Percentiles rank a stretch among this genome's conserved stretches.
Conservation (phyloP, 2,113 vertebrate species). For the Notarius quadriscutis region DNA sequence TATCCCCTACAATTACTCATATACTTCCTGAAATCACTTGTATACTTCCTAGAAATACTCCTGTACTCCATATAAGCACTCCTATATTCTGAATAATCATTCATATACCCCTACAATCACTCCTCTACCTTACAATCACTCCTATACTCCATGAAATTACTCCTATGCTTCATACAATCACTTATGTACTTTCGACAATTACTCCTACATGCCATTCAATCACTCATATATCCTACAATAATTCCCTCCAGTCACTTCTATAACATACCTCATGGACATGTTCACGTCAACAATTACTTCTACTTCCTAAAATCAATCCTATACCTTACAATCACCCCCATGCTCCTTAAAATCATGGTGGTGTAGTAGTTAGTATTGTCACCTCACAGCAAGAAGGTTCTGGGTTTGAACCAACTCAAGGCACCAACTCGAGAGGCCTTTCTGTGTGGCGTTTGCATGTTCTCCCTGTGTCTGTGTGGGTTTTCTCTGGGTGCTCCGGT, state of each 20-base stretch:
- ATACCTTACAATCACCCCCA: not conserved
- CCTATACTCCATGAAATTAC: not conserved
- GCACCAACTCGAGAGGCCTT: too few species aligned
- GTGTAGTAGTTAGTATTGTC: too few species aligned
- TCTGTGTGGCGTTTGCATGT: too few species aligned
- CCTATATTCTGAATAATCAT: not conserved
- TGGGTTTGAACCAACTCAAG: too few species aligned
- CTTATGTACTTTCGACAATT: not conserved
- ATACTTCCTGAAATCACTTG: not conserved
- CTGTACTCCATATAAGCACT: not conserved
- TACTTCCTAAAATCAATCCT: not conserved
- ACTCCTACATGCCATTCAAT: not conserved
- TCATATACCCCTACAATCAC: not conserved
- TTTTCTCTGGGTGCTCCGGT: too few species aligned
- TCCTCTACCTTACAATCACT: not conserved
- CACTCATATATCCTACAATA: not conserved
- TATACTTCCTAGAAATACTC: not conserved
- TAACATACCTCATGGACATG: too few species aligned
- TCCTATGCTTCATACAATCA: not conserved
- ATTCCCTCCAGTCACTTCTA: not conserved
- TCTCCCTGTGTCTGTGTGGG: too few species aligned
- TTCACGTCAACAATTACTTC: too few species aligned
- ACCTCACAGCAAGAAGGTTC: too few species aligned
- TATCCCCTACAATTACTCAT: not conserved
- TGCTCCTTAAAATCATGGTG: not conserved